A percentile compares a stretch with the other conserved stretches of the same genome.
Conservation (phyloP, 2,113 vertebrate species). For the Pteruthius melanotis region DNA sequence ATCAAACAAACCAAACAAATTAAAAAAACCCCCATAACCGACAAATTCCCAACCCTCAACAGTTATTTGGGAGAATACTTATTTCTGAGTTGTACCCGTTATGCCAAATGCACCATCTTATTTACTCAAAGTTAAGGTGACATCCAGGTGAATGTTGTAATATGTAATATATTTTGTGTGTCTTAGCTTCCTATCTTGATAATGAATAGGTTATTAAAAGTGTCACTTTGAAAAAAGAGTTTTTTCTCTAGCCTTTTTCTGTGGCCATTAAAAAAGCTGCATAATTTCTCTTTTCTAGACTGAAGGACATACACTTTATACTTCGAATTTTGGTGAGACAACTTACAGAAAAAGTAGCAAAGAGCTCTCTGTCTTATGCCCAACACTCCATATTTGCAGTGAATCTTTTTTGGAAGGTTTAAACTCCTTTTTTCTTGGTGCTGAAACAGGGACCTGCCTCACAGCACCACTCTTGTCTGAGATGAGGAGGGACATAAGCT, state of each 20-base stretch:
- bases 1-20: background rate
- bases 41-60: rapidly evolving
- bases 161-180: background rate
- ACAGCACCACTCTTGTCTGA: background rate
- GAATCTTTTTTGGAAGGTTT: background rate
- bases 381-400: background rate
- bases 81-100: background rate
- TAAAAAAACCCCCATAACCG: rapidly evolving
- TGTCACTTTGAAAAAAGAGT: background rate
- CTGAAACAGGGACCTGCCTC: background rate
- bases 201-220: background rate
- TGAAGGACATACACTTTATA: background rate
- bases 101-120: background rate
- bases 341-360: background rate
- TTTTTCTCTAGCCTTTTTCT: background rate
- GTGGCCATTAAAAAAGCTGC: background rate
- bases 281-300: background rate
- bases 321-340: background rate
- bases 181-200: background rate
- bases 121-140: background rate
- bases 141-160: background rate
- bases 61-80: background rate
- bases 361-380: background rate
- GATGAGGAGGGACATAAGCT: background rate
- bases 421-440: background rate